Evolutionary conservation across 2,888 invertebrate genomes (phyloP).

Genomic region (Meteorus cinctellus): DNA sequence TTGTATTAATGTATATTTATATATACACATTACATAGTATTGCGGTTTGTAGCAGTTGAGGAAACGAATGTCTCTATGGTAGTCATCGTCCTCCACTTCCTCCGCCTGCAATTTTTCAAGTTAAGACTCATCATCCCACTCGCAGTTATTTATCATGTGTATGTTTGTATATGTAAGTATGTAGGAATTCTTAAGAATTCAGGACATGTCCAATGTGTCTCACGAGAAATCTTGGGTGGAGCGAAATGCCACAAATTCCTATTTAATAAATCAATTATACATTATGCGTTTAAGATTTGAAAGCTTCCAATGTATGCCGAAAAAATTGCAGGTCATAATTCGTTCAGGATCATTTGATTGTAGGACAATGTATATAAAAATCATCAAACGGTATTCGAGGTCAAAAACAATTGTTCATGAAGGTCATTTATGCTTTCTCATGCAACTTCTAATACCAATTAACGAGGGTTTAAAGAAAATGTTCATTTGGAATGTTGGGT

Average conservation of each 20-base stretch:
- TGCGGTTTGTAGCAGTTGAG: conserved; percentile 31
- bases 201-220: conserved; percentile 37
- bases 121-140: neutral
- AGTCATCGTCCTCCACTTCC: conserved; percentile 42
- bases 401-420: too few relatives aligned
- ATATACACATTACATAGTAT: conserved; percentile 16
- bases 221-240: conserved; percentile 11
- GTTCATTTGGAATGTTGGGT: too few relatives aligned
- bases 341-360: too few relatives aligned
- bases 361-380: too few relatives aligned
- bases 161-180: neutral
- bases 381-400: too few relatives aligned
- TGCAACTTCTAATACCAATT: too few relatives aligned
- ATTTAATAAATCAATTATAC: conserved; percentile 22
- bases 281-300: neutral
- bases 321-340: too few relatives aligned
- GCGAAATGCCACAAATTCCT: conserved; percentile 23
- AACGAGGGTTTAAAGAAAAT: too few relatives aligned
- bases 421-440: too few relatives aligned
- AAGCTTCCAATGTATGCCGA: too few relatives aligned
- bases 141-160: conserved; percentile 6
- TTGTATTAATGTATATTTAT: conserved; percentile 8
- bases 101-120: conserved; percentile 4
- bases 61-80: conserved; percentile 35
- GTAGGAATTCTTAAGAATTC: conserved; percentile 37